These are phyloP conservation scores for Keiferia lycopersicella DNA, from an alignment of 2,888 invertebrate species.

Conservation along the genomic window DNA sequence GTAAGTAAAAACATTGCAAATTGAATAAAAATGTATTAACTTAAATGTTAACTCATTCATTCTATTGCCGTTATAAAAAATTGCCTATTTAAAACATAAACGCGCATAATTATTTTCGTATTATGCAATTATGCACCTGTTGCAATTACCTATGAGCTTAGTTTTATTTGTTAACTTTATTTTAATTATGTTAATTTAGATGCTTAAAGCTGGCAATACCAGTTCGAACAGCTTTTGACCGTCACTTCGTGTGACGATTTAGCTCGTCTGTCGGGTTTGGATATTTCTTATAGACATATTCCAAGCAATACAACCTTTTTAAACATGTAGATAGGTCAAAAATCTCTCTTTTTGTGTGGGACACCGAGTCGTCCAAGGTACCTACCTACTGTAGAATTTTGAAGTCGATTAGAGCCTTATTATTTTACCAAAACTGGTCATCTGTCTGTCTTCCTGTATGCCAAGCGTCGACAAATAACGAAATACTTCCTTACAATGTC, in stretches of 20 bases:
- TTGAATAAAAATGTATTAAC: neutral
- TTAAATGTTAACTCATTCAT: neutral
- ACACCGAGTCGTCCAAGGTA: too few relatives aligned
- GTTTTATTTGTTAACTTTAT: neutral
- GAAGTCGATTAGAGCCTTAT: too few relatives aligned
- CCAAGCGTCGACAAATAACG: too few relatives aligned
- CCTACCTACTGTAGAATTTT: too few relatives aligned
- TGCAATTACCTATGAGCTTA: neutral
- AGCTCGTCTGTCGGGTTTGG: neutral
- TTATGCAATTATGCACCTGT: neutral
- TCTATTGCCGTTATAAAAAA: neutral
- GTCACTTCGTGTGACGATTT: conserved; percentile 4
- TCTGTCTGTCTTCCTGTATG: too few relatives aligned
- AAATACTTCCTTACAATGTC: too few relatives aligned
- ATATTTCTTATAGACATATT: neutral
- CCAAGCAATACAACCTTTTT: too few relatives aligned
- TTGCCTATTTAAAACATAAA: neutral
- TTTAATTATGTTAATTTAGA: neutral
- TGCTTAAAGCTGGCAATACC: neutral
- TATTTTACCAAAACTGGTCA: too few relatives aligned
- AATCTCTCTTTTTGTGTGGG: too few relatives aligned
- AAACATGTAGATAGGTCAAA: too few relatives aligned
- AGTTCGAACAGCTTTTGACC: conserved; percentile 1
- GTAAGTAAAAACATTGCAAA: too few relatives aligned
- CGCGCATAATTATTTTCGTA: neutral